Percentiles rank a stretch among this genome's conserved stretches.
These are phyloP conservation scores for Gandaritis pyraliata DNA, from an alignment of 2,888 invertebrate genomes.

Conservation along the genomic window DNA sequence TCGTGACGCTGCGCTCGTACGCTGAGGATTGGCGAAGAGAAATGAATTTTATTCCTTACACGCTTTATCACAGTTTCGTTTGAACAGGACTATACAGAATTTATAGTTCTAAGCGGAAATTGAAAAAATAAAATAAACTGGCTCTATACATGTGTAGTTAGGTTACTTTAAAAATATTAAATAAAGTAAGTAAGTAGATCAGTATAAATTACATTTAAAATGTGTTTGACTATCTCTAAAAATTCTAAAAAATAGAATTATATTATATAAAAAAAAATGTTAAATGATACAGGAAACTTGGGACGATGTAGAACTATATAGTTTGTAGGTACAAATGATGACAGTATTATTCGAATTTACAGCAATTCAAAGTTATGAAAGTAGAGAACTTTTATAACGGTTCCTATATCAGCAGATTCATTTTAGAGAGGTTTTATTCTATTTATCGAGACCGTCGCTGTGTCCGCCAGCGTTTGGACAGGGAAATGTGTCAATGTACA, in stretches of 20 bases:
- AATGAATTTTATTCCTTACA: constrained; percentile 2
- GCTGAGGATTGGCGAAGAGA: constrained; percentile 2
- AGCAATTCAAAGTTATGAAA: neutral
- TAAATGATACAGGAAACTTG: too few species aligned
- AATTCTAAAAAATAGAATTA: too few species aligned
- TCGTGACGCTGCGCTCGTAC: neutral
- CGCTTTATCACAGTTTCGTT: neutral
- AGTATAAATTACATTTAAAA: too few species aligned
- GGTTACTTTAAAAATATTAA: neutral
- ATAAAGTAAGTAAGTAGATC: too few species aligned
- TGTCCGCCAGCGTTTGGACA: constrained; percentile 48
- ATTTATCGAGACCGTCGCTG: constrained; percentile 40
- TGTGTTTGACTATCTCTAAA: too few species aligned
- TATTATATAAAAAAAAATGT: too few species aligned
- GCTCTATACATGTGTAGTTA: constrained; percentile 5
- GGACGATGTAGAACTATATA: too few species aligned
- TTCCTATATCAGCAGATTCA: constrained; percentile 8
- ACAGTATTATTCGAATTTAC: neutral
- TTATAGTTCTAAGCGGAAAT: constrained; percentile 11
- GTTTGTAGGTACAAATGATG: too few species aligned
- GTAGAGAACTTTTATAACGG: neutral
- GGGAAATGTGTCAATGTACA: constrained; percentile 55
- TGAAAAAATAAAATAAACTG: constrained; percentile 2
- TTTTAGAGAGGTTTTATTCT: constrained; percentile 28
- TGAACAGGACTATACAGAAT: neutral